These are phyloP conservation scores for Gambelia wislizenii DNA, from an alignment of 2,797 vertebrate genomes.

Conservation along the genomic window DNA sequence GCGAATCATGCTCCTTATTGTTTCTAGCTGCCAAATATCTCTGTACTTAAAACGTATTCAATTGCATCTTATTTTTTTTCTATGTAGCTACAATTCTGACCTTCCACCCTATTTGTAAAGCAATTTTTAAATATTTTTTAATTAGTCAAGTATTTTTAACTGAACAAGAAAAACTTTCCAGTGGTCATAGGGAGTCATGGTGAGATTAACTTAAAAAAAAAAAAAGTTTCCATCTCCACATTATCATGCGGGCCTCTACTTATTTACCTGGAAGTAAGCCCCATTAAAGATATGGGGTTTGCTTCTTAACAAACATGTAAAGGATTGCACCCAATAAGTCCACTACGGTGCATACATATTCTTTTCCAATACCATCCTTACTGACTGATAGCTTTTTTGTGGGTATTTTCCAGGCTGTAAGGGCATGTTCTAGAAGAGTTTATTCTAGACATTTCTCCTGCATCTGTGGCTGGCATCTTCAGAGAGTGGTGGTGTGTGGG, in stretches of 20 bases:
- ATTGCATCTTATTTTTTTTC: not conserved
- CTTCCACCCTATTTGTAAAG: not conserved
- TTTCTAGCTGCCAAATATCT: not conserved
- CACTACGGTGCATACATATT: not conserved
- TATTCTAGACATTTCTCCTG: too few species aligned
- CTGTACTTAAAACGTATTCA: not conserved
- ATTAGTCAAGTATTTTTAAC: not conserved
- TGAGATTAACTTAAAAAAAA: not conserved
- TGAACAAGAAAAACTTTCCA: not conserved
- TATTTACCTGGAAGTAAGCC: not conserved
- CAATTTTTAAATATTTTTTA: not conserved
- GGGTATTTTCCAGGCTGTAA: too few species aligned
- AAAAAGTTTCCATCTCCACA: not conserved
- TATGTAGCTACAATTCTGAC: not conserved
- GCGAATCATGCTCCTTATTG: not conserved
- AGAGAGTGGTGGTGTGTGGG: too few species aligned
- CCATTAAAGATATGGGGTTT: not conserved
- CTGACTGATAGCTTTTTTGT: too few species aligned
- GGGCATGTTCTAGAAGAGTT: too few species aligned
- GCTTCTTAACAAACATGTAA: not conserved
- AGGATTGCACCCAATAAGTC: not conserved
- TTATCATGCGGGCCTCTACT: not conserved
- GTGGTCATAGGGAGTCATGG: not conserved
- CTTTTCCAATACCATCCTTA: not conserved
- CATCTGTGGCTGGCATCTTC: too few species aligned